These are phyloP conservation scores for Oscheius myriophilus DNA, from an alignment of 2,888 invertebrate species.

Conservation along the genomic window DNA sequence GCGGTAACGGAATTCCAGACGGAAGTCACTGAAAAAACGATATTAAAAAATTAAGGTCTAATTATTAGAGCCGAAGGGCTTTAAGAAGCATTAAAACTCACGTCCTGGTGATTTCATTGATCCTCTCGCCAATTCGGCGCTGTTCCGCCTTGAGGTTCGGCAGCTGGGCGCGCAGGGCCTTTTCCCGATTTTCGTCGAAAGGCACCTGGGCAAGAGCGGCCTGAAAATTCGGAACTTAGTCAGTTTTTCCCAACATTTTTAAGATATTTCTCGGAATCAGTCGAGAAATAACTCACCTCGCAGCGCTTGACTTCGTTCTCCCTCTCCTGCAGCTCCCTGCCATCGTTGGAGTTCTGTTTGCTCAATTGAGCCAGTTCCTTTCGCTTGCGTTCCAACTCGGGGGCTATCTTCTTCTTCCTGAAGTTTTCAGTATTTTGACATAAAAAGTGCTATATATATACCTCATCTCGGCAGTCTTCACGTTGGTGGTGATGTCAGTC, in stretches of 20 bases:
- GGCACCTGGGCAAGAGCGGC: constrained; percentile 30
- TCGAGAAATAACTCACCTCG: constrained; percentile 15
- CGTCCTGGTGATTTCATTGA: neutral
- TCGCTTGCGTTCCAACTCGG: constrained; percentile 37
- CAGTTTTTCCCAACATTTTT: too few relatives aligned
- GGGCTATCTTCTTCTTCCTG: constrained; percentile 12
- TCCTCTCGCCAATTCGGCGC: neutral
- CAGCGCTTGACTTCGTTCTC: constrained; percentile 71
- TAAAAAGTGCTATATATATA: neutral
- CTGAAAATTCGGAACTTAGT: constrained; percentile 31
- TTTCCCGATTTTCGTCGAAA: constrained; percentile 38
- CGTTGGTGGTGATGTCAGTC: constrained; percentile 82
- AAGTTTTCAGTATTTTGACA: neutral
- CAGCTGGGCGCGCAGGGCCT: neutral
- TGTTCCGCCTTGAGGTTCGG: neutral
- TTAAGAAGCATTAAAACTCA: neutral
- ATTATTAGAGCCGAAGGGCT: neutral
- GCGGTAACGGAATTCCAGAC: neutral
- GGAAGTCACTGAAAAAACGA: neutral
- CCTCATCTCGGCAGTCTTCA: constrained; percentile 82
- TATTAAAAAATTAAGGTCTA: neutral
- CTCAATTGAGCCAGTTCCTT: constrained; percentile 32
- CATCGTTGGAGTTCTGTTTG: constrained; percentile 27
- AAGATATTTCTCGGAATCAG: neutral
- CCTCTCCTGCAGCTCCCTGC: constrained; percentile 35